Evolutionary conservation across 1,140 invertebrate genomes (phyloP), one percentile per base, ranked within the genome.

Genomic region (Scaptomyza graminum): DNA sequence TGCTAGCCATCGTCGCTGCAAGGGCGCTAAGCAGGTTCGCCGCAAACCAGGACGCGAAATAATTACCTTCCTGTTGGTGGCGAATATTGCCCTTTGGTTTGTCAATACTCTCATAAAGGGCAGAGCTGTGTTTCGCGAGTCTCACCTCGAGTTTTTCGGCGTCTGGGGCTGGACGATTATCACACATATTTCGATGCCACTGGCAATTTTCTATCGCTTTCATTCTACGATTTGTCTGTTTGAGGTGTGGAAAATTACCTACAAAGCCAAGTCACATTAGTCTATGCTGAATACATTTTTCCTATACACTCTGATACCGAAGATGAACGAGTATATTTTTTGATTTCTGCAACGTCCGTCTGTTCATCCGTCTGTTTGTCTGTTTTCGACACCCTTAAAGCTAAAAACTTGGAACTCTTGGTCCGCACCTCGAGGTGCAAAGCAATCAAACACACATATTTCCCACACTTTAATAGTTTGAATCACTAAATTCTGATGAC

Each of bases 181-280:
- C 55, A 96, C 95, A 0, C 96, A 97, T 90, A 94, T 97, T 0
- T 96, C 96, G 0, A 96, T 97, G 94, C 97, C 96, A 0, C 93
- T 97, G 31, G 95, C 96, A 1, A 97, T 97, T 60, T 97, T 97
- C 92, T 97, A 96, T 91, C 93, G 96, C 11, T 97, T 98, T 92
- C 97, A 99, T 92, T 98, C 97, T 0, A 98, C 97, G 1, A 98
- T 99, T 56, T 99, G 98, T 90, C 93, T 99, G 0, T 98, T 98
- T 87, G 98, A 99, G 92, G 97, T 99, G 18, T 99, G 98, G 98
- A 98, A 98, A 92, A 95, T 96, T 62, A 95, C 97, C 28, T 99
- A 98, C 92, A 98, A 98, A 55, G 83, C 90, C 1, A 92, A 92
- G 69, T 63, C 87, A 5, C 90, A 91, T 59, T 91, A 80, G 18